Evolutionary conservation across 37 sponge, comb jelly and placozoan genomes (phyloP), one percentile per base, ranked within the genome.

Genomic region (Dysidea cf. avara): DNA sequence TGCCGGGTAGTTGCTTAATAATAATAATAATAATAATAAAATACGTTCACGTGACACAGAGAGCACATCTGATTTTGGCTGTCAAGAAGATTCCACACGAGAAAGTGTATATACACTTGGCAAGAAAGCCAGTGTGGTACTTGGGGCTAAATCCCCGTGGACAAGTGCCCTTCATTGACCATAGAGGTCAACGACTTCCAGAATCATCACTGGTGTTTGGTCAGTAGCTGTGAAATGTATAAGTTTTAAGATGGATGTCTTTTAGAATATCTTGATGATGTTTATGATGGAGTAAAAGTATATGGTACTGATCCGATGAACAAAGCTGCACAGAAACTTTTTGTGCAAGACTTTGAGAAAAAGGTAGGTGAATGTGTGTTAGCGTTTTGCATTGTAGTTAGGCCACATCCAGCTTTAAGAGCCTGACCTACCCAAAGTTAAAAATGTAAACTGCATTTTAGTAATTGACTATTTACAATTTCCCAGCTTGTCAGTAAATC

Each of bases 121-220:
- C 74, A 52, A 38, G 39, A 54, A 86, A 91, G 66, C 92, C 92
- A 6, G 79, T 71, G 11, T 90, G 91, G 91, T 91, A 66, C 66
- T 1, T 75, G 33, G 43, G 46, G 21, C 70, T 91, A 59, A 85
- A 86, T 60, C 87, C 87, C 1, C 28, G 79, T 29, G 83, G 83
- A 2, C 54, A 72, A 55, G 83, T 82, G 9, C 92, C 92, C 3
- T 53, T 75, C 18, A 28, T 86, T 16, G 83, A 91, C 48, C 83
- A 75, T 28, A 77, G 86, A 18, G 92, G 92, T 25, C 61, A 78
- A 11, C 17, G 70, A 34, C 71, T 91, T 29, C 50, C 72, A 3
- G 92, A 91, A 38, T 91, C 92, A 21, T 65, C 57, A 31, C 72
- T 91, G 18, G 68, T 71, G 25, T 82, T 78, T 61, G 89, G 89